These are phyloP conservation scores for Choloepus didactylus DNA, from an alignment of 2,797 vertebrate genomes.

Conservation along the genomic window DNA sequence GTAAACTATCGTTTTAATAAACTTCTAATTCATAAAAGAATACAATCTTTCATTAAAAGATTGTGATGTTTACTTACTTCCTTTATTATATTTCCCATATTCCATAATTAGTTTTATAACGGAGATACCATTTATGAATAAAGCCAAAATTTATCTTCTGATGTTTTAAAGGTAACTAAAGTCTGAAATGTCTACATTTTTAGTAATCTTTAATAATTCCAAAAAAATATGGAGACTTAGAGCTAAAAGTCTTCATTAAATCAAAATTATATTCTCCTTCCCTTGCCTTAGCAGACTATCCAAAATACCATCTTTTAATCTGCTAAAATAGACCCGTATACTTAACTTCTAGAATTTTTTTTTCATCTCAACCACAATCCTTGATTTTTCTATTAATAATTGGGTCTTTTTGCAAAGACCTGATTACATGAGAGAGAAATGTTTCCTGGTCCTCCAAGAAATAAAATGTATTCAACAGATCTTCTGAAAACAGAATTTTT, in stretches of 20 bases:
- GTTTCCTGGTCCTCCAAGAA: background rate
- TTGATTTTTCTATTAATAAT: background rate
- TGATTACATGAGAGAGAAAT: background rate
- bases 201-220: background rate
- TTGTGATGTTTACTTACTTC: slow-evolving; percentile 11
- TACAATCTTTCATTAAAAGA: slow-evolving; percentile 37
- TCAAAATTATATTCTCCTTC: background rate
- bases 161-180: background rate
- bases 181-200: background rate
- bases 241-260: background rate
- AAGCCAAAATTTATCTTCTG: background rate
- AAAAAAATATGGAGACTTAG: background rate
- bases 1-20: slow-evolving; percentile 25
- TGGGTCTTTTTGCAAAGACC: background rate
- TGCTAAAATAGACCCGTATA: background rate
- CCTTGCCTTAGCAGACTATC: background rate
- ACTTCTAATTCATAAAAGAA: slow-evolving; percentile 40
- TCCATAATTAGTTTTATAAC: background rate
- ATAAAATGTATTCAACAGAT: background rate
- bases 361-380: background rate
- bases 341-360: background rate
- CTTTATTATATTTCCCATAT: background rate
- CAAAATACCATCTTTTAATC: background rate
- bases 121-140: background rate
- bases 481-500: background rate